Evolutionary conservation across 2,113 vertebrate genomes (phyloP), one percentile per base, ranked within the genome.

Genomic region (Cavia porcellus): DNA sequence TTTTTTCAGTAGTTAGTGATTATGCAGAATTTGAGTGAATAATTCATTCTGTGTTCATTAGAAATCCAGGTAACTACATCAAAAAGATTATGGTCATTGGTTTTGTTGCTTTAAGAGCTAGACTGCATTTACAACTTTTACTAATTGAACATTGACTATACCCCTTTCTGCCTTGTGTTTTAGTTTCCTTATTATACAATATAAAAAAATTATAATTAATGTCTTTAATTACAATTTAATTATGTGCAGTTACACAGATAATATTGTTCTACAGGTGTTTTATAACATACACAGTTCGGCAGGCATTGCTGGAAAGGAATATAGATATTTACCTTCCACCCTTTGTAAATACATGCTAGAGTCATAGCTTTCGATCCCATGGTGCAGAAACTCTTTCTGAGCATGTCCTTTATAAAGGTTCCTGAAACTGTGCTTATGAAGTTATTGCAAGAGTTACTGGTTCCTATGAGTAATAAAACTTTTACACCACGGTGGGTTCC

Each of bases 161-260:
- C 62, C 14, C 47, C 47, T 59, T 83, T 24, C 2, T 62, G n/a
- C n/a, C 45, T 96, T 57, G 13, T 62, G 11, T 74, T 90, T 82
- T 93, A 50, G 47, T 82, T 95, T 90, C 86, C 47, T 90, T 85
- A 42, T 84, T 77, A 15, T 87, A 30, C 79, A 55, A 55, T 50
- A 84, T 45, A 57, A 88, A 80, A 13, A 88, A 89, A 57, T 90
- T 24, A 19, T 72, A 83, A 92, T 45, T 79, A 70, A 70, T 64
- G 4, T n/a, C 45, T 80, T 94, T 13, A 38, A 38, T 38, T 38
- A 38, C 38, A 38, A 38, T 38, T 38, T 38, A 38, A 38, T 38
- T 38, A 38, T 38, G 38, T 38, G 38, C 38, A 38, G 38, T 38
- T 38, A 38, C 38, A 38, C 38, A 38, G 38, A 59, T 75, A 52